phyloP scores from a whole-genome alignment of 2,797 vertebrate species.

The Aythya fuligula region DNA sequence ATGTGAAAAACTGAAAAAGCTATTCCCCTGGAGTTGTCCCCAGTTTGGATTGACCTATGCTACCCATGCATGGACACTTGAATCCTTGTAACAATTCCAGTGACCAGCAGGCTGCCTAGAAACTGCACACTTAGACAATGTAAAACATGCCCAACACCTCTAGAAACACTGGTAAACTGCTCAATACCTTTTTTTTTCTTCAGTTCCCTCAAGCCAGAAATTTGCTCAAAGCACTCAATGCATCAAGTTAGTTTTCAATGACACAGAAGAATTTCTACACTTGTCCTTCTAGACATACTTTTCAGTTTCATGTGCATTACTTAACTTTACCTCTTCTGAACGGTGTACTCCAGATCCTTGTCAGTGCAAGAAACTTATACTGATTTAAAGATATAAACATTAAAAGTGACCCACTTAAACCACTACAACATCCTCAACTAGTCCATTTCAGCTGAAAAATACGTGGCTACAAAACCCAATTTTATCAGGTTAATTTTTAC shows the following conservation, averaged over 20 bases:
- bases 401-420: neutral
- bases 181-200: neutral
- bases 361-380: neutral
- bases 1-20: neutral
- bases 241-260: neutral
- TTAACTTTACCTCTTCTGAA: neutral
- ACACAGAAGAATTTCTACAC: neutral
- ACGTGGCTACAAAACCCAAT: neutral
- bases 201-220: neutral
- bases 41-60: neutral
- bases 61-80: neutral
- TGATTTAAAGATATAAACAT: neutral
- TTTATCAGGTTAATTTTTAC: neutral
- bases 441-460: neutral
- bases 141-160: neutral
- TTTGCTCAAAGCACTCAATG: neutral
- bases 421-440: neutral
- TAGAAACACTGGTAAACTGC: neutral
- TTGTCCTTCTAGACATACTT: neutral
- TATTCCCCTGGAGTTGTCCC: neutral
- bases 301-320: neutral
- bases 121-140: neutral
- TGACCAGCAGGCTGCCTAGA: neutral
- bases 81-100: neutral
- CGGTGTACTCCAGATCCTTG: neutral